Conservation (phyloP, 2,888 invertebrate species). For the Strigamia transsilvanica region DNA sequence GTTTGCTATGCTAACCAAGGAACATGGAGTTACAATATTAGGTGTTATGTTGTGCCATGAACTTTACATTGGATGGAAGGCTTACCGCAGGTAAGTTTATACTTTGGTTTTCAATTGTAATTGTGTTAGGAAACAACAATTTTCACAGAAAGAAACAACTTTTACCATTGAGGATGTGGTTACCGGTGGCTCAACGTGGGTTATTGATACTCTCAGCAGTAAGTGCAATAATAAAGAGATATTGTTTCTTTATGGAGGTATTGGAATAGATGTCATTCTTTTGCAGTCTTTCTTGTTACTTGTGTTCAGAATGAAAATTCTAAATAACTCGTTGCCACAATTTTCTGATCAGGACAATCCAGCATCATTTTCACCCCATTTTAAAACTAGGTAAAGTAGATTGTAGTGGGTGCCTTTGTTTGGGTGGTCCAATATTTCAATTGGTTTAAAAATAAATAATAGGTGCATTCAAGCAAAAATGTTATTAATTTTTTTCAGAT, state of each 20-base stretch:
- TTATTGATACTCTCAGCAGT: background rate
- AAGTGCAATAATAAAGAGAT: background rate
- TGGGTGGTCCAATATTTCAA: too few species aligned
- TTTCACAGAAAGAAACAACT: background rate
- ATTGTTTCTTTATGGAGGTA: too few species aligned
- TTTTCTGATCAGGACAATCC: constrained; percentile 26
- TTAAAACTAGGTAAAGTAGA: background rate
- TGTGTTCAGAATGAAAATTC: background rate
- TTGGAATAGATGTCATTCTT: background rate
- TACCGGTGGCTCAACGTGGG: background rate
- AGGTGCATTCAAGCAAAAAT: too few species aligned
- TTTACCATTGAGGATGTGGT: constrained; percentile 2
- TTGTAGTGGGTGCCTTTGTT: too few species aligned
- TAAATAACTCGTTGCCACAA: constrained; percentile 4
- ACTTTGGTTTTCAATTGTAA: background rate
- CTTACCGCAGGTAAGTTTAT: constrained; percentile 5
- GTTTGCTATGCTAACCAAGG: constrained; percentile 90
- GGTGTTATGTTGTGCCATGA: constrained; percentile 68
- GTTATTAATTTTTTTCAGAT: constrained; percentile 66
- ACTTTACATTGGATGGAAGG: constrained; percentile 21
- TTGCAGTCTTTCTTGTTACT: background rate
- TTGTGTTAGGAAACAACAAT: background rate
- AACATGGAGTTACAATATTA: constrained; percentile 91
- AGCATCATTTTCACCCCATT: background rate
- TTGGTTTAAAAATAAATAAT: too few species aligned